Base-by-base conservation (phyloP, 2,113 vertebrate species). In the Hippocampus comes region DNA sequence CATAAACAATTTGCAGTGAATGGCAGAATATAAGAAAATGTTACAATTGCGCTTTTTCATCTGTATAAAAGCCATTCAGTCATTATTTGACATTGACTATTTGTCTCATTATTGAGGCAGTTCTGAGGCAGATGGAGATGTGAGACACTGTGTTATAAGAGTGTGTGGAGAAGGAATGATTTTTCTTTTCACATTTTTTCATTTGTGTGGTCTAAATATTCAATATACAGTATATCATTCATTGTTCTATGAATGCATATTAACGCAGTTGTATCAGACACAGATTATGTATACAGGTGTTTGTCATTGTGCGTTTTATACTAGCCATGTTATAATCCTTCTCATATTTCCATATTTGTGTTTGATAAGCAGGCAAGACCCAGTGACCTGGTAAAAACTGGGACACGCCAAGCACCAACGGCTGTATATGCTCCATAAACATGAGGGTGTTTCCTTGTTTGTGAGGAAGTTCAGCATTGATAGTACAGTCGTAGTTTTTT, bases 301-400 rank as follows among this genome's bases (percentile, higher is more conserved):
- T 9, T 59, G 10, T 59, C 15, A 1, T 57, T 75, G 64, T 71
- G 59, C 51, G 63, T 68, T 71, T 71, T 80, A 74, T 56, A 78
- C 73, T 30, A 79, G 70, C 53, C 71, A 77, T 81, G 72, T 74
- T 78, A 68, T 84, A 84, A 87, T 87, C 86, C 86, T 82, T 2
- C 9, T 76, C 72, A 73, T 81, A 80, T 87, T 82, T 78, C 76
- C 76, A 71, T 86, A 79, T 86, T 81, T 74, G 77, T 79, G 74
- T 64, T 74, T 65, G 56, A 70, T 75, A 82, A 0, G 59, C 60
- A 53, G 78, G 49, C 78, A 77, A 73, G 78, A 82, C 79, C 81
- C 77, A 70, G 59, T 85, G 86, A 87, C 84, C 85, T 73, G 85
- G 55, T 80, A 83, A 80, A 83, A 86, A 81, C 20, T 75, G 78